Evolutionary conservation across 2,888 invertebrate genomes (phyloP), one percentile per base, ranked within the genome.

Genomic region (Parthenolecanium corni): DNA sequence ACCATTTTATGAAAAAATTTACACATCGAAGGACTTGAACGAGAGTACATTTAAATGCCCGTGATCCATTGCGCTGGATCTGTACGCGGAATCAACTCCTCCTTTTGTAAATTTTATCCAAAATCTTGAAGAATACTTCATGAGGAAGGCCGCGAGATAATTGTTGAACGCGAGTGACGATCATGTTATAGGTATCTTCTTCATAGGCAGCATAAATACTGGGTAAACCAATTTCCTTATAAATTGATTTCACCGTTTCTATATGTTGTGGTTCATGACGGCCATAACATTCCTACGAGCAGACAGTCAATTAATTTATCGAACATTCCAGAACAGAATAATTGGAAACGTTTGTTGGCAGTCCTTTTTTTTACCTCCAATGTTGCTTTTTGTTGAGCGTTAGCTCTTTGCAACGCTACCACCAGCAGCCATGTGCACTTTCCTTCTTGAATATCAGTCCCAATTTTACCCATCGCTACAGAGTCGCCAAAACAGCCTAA

Each of bases 381-480:
- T 24, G 86, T 76, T 70, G 82, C 78, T 67, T 79, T 80, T 71
- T 92, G 90, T 3, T 80, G 76, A 0, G 82, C 77, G 52, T 80
- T 80, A 0, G 85, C 87, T 64, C 86, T 79, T 73, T 91, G 86
- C 66, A 94, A 76, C n/a, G 94, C 94, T 1, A 89, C 86, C 0
- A 94, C 89, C 1, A 89, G 83, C 25, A 95, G 76, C 97, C 97
- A 98, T 0, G 92, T 84, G 75, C 96, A 97, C 76, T 96, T 97
- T 25, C 94, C 94, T 69, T 95, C 93, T 75, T 86, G 82, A 68
- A 98, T 95, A 72, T 97, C 96, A 0, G 85, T 88, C 25, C 93
- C 90, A 44, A 82, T 77, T 77, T 96, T 98, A 6, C 96, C 97
- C 0, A 86, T 93, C 2, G 62, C 51, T 2, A 64, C 62, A n/a